Percentiles rank a stretch among this genome's conserved stretches.
Evolutionary conservation across 2,113 vertebrate species (phyloP).

Genomic region (Bungarus multicinctus): DNA sequence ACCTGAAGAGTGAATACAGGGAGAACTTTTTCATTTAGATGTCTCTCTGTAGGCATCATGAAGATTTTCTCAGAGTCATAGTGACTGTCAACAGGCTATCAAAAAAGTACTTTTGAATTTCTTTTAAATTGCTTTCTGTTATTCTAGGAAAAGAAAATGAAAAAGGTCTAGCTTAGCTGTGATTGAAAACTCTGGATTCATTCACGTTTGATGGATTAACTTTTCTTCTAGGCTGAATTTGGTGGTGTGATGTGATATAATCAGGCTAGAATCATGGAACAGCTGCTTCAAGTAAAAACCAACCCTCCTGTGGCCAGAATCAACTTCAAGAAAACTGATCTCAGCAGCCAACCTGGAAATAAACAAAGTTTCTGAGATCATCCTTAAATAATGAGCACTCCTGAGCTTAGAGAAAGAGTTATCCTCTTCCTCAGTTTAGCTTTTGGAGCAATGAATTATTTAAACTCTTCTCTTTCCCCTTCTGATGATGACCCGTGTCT

Average conservation of each 20-base stretch:
- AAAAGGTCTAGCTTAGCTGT: constrained; percentile 9
- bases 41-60: too few species aligned
- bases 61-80: not conserved
- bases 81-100: not conserved
- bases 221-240: constrained; percentile 16
- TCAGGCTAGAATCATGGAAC: constrained; percentile 19
- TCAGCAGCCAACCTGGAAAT: constrained; percentile 13
- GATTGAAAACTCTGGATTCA: not conserved
- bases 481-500: not conserved
- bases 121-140: not conserved
- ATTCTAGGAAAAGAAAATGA: not conserved
- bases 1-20: not conserved
- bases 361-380: constrained; percentile 37
- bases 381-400: constrained; percentile 33
- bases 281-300: constrained; percentile 35
- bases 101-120: not conserved
- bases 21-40: not conserved
- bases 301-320: constrained; percentile 7
- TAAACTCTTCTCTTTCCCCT: not conserved
- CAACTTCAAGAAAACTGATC: constrained; percentile 19
- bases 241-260: not conserved
- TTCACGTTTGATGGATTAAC: not conserved
- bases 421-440: not conserved
- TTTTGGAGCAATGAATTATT: not conserved
- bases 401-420: not conserved